Conservation (phyloP, 2,888 invertebrate genomes). For the Hyalella azteca region DNA sequence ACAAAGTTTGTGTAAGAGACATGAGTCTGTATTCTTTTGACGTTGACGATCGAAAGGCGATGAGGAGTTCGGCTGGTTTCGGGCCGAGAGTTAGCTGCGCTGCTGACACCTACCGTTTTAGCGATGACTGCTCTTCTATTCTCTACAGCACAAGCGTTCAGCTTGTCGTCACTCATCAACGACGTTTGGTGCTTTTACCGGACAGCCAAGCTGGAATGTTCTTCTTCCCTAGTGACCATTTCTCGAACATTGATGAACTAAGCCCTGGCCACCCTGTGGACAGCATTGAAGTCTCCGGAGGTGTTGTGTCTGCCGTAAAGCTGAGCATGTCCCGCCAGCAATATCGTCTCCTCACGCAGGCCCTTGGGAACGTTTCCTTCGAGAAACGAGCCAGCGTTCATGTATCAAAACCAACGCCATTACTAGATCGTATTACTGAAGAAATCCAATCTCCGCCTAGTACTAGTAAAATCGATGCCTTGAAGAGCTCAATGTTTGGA, state of each 20-base stretch:
- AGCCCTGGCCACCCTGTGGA: background rate
- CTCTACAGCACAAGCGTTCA: slow-evolving; percentile 86
- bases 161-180: slow-evolving; percentile 67
- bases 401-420: slow-evolving; percentile 66
- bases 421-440: slow-evolving; percentile 64
- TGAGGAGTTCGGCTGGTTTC: slow-evolving; percentile 1
- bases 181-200: slow-evolving; percentile 61
- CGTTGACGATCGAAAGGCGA: slow-evolving; percentile 63
- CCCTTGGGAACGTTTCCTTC: slow-evolving; percentile 52
- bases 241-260: slow-evolving; percentile 58
- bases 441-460: slow-evolving; percentile 23
- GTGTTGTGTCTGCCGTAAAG: slow-evolving; percentile 82
- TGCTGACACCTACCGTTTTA: slow-evolving; percentile 77
- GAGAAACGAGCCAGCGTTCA: background rate
- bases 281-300: slow-evolving; percentile 72
- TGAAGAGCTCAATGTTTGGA: background rate
- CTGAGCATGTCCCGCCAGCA: slow-evolving; percentile 84
- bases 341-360: slow-evolving; percentile 80
- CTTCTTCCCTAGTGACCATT: slow-evolving; percentile 47
- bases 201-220: slow-evolving; percentile 61
- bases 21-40: slow-evolving; percentile 86
- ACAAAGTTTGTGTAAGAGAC: slow-evolving; percentile 78
- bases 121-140: slow-evolving; percentile 76
- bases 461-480: background rate
- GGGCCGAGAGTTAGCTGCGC: slow-evolving; percentile 66